phyloP scores from a whole-genome alignment of 2,797 vertebrate species.

The Spea hammondii region DNA sequence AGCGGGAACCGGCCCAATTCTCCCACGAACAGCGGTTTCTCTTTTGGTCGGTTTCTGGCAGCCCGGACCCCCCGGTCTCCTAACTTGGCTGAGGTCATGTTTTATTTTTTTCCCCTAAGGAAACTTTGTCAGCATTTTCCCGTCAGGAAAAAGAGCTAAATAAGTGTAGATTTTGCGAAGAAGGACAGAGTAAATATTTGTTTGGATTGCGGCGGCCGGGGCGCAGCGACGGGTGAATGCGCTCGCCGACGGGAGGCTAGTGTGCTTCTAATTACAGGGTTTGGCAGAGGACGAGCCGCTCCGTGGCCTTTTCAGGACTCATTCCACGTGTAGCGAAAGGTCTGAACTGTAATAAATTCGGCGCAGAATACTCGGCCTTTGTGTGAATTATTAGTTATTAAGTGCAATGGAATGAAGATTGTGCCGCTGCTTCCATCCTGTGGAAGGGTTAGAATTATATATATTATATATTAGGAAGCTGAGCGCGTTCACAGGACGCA shows the following conservation, averaged over 20 bases:
- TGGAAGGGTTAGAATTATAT: too few species aligned
- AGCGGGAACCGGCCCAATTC: slow-evolving; percentile 13
- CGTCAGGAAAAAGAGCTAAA: slow-evolving; percentile 18
- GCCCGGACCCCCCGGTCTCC: slow-evolving; percentile 16
- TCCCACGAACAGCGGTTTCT: background rate
- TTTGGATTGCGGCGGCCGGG: slow-evolving; percentile 37
- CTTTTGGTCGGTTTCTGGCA: slow-evolving; percentile 1
- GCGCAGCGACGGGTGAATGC: slow-evolving; percentile 1
- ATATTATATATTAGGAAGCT: too few species aligned
- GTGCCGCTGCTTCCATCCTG: too few species aligned
- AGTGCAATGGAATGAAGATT: too few species aligned
- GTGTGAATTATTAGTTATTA: too few species aligned
- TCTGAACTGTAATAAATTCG: too few species aligned
- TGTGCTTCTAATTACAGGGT: slow-evolving; percentile 38
- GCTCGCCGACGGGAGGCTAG: slow-evolving; percentile 25
- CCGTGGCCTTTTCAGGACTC: slow-evolving; percentile 14
- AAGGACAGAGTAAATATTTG: slow-evolving; percentile 23
- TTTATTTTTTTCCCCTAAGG: slow-evolving; percentile 19
- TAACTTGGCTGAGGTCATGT: background rate
- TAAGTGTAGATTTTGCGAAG: background rate
- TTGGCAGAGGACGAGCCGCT: slow-evolving; percentile 32
- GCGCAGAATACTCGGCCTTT: too few species aligned
- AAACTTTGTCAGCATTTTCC: slow-evolving; percentile 39
- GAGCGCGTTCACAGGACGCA: too few species aligned
- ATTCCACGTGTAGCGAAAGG: background rate